Conservation (phyloP, 1,140 invertebrate genomes). For the Elysia chlorotica region DNA sequence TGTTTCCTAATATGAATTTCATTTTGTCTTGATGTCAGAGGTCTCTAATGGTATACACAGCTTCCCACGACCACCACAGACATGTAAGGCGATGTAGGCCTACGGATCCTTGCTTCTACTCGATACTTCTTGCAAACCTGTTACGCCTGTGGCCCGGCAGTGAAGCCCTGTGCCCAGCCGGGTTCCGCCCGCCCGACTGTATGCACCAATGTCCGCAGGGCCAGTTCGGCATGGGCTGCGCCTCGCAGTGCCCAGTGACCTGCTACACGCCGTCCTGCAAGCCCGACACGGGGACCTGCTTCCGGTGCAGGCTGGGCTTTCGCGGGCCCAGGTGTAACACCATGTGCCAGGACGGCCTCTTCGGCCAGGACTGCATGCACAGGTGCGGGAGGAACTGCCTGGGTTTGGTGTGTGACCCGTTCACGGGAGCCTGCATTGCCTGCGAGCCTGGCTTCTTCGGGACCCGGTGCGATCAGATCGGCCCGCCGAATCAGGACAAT, state of each 20-base stretch:
- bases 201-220: background rate
- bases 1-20: no score
- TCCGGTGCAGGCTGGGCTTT: background rate
- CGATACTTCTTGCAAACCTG: no score
- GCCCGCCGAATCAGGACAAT: no score
- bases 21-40: no score
- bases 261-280: background rate
- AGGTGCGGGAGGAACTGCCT: background rate
- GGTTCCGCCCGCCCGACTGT: background rate
- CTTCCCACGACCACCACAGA: no score
- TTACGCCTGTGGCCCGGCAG: no score
- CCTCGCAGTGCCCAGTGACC: background rate
- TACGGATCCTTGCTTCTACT: no score
- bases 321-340: background rate
- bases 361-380: background rate
- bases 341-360: background rate
- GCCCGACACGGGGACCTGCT: background rate
- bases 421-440: background rate
- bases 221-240: background rate
- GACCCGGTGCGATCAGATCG: background rate
- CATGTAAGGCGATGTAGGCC: no score
- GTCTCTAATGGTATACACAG: no score
- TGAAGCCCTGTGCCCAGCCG: background rate
- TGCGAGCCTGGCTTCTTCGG: background rate
- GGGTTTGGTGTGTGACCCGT: background rate